Base-by-base conservation (phyloP, 2,888 invertebrate species). In the Megastigmus dorsalis region DNA sequence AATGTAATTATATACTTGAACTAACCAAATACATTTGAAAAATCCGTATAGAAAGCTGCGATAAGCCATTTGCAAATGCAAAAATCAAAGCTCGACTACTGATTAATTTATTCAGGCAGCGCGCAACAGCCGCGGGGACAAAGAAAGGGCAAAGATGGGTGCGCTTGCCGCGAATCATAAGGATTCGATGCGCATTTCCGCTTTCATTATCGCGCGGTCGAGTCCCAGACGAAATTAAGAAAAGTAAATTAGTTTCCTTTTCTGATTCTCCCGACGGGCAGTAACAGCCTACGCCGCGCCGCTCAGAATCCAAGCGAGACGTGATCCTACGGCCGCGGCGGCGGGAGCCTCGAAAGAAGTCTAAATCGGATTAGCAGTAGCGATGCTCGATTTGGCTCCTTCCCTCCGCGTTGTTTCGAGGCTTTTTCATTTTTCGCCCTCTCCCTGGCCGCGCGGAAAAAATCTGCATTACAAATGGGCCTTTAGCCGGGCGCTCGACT, bases 381-480 rank as follows among this genome's bases (percentile, higher is more conserved):
- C 13, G n/a, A 26, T 26, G 50, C 50, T 26, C 26, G 26, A 50
- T 50, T 48, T 48, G n/a, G n/a, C n/a, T 50, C 18, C 9, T 33
- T 33, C 33, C 7, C 33, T 33, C 33, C 4, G 7, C 33, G 4
- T 7, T 33, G 33, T 33, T 33, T 4, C 50, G 50, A 26, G 77
- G 74, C 60, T 50, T 79, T 80, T 78, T 83, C 79, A 77, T 81
- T 82, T 82, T 84, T 81, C 81, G 77, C 75, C 74, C 78, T n/a
- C n/a, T n/a, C 78, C 72, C 72, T n/a, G 57, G 69, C 38, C 43
- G 55, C 60, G 28, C 26, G 2, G 38, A 26, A 20, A 41, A 59
- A 75, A 84, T 85, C 85, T 84, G 82, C 82, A 84, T 85, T 80
- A 81, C 84, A 84, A 82, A 82, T 83, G 77, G 71, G 69, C 57